Evolutionary conservation across 2,797 vertebrate species (phyloP), one percentile per base, ranked within the genome.

Genomic region (Crenichthys baileyi): DNA sequence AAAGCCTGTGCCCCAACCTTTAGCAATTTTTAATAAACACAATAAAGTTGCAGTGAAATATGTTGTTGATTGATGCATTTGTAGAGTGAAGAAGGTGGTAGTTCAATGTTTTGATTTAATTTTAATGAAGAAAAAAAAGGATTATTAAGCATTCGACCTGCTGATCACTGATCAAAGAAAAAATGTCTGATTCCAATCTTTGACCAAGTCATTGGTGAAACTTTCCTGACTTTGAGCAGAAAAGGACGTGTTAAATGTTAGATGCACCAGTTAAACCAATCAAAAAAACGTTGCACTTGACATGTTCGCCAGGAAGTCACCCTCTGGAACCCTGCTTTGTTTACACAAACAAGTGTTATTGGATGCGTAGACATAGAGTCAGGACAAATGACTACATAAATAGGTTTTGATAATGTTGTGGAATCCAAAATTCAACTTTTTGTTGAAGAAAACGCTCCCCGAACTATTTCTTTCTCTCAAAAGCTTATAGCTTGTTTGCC

Each of bases 401-500:
- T 36, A 20, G 60, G 6, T 63, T 36, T 20, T 36, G 60, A 63
- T 36, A 9, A 60, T 24, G 39, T n/a, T n/a, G 63, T 65, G 20
- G 39, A 68, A 24, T n/a, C 48, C 73, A 87, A 50, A 78, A 29
- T 31, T 81, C 83, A 65, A 39, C 61, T 31, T 63, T 20, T 63
- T 36, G 31, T 36, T 36, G 31, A 36, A 36, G 31, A 36, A 31
- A 36, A 36, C 31, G 31, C 31, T 36, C 31, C 31, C 31, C 31
- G 4, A 36, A 36, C 2, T 36, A 36, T 70, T 81, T 36, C 55
- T 56, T 73, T 31, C 24, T 70, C 65, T 73, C 46, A 77, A 53
- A 79, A 70, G 39, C 79, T 79, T 70, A 46, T 31, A 81, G 67
- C 71, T 87, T 88, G 72, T 91, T 91, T 83, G 73, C 77, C 79